Evolutionary conservation across 2,888 invertebrate species (phyloP).

Genomic region (Drosophila neonasuta): DNA sequence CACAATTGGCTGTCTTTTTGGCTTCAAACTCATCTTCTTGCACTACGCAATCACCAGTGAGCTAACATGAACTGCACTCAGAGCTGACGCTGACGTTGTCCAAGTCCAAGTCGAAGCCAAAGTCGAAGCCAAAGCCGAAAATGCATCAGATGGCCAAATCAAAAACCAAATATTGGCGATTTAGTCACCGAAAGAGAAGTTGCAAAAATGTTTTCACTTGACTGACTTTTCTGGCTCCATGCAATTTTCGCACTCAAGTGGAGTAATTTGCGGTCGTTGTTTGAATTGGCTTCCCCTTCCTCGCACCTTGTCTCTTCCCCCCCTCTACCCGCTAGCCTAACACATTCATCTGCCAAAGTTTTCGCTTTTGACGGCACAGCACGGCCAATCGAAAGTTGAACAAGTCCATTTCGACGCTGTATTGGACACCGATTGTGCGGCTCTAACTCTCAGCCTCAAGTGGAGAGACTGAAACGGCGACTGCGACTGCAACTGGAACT

Average conservation of each 20-base stretch:
- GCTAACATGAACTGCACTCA: conserved; percentile 15
- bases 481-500: conserved; percentile 21
- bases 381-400: conserved; percentile 68
- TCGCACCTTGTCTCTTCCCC: not conserved
- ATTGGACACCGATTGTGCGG: conserved; percentile 46
- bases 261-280: conserved; percentile 72
- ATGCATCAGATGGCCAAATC: conserved; percentile 41
- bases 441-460: conserved; percentile 14
- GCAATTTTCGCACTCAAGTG: conserved; percentile 74
- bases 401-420: conserved; percentile 66
- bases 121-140: conserved; percentile 2
- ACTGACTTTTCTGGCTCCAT: conserved; percentile 62
- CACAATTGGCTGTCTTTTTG: conserved; percentile 1
- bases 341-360: conserved; percentile 16
- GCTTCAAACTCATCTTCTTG: conserved; percentile 24
- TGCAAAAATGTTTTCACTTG: conserved; percentile 59
- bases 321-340: not conserved
- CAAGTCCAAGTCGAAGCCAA: not conserved
- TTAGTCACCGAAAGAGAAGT: conserved; percentile 22
- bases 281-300: conserved; percentile 41
- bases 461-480: conserved; percentile 7
- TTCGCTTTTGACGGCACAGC: conserved; percentile 44
- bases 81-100: conserved; percentile 25
- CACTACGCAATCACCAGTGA: conserved; percentile 20
- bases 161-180: conserved; percentile 27